Evolutionary conservation across 1,140 invertebrate species (phyloP), one percentile per base, ranked within the genome.

Genomic region (Yoshiicerus persimilis): DNA sequence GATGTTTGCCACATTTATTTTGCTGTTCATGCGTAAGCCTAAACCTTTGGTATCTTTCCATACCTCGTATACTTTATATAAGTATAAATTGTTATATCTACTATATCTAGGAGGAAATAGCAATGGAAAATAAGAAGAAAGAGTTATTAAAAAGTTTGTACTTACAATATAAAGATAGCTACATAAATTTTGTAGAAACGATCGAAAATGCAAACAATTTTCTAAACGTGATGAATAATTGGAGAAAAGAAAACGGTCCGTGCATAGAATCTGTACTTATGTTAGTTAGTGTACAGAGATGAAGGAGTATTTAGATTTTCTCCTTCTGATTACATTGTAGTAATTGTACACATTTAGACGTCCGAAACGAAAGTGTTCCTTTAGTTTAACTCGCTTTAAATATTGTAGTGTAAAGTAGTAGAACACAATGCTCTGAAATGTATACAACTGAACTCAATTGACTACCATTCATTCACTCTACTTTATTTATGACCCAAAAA

Each of bases 401-500:
- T 30, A 70, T 70, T 70, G 23, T 30, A 70, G 13, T 70, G 27
- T 27, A 80, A 38, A n/a, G 75, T 5, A 38, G 9, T 38, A 34
- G 75, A 80, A 36, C 38, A 36, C 32, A 80, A 80, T 80, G 34
- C 32, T n/a, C 20, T 80, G 30, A 23, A 80, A 80, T 80, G 32
- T 16, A 77, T 13, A 77, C 30, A 80, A 80, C 32, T 23, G 34
- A 80, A n/a, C 8, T 56, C 16, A 16, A 56, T n/a, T 56, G 34
- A 38, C 75, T 56, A 4, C 32, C 75, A 80, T 80, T 80, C 75
- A 80, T 34, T 80, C 75, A 80, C 34, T 80, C 75, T 80, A 80
- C 75, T 80, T 80, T 80, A 80, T 80, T 80, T 80, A 80, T 80
- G 75, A 80, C 75, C 75, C 75, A 80, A 80, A 80, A 80, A 80